These are phyloP conservation scores for Idaea straminata DNA, from an alignment of 2,888 invertebrate genomes.

Conservation along the genomic window DNA sequence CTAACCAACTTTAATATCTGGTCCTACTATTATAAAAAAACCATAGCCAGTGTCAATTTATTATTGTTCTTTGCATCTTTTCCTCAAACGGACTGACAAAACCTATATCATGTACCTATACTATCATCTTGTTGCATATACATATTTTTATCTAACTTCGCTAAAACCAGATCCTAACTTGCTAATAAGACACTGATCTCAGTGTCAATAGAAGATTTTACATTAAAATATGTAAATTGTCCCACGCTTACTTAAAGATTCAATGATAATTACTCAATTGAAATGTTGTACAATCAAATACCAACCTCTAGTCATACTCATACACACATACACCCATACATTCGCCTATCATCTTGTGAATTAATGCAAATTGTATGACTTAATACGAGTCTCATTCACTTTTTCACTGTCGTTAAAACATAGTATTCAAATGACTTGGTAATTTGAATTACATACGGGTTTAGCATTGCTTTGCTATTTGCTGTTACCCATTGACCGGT, in stretches of 20 bases:
- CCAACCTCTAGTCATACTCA: background rate
- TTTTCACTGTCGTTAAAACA: conserved; percentile 9
- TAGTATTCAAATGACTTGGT: conserved; percentile 5
- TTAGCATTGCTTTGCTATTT: conserved; percentile 2
- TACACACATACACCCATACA: background rate
- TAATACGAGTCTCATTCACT: conserved; percentile 14
- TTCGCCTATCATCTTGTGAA: conserved; percentile 1
- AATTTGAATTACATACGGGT: conserved; percentile 2
- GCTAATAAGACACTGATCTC: background rate
- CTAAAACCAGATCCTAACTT: background rate
- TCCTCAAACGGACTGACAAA: too few relatives aligned
- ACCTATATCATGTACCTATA: too few relatives aligned
- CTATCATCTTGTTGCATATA: too few relatives aligned
- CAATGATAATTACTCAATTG: background rate
- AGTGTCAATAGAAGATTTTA: background rate
- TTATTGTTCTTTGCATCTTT: too few relatives aligned
- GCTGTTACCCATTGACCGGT: conserved; percentile 4
- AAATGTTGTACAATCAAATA: background rate
- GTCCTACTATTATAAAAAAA: too few relatives aligned
- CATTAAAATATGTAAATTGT: background rate
- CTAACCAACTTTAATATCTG: too few relatives aligned
- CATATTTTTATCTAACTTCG: background rate
- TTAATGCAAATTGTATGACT: conserved; percentile 10
- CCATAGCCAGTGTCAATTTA: too few relatives aligned
- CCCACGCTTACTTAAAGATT: background rate